Evolutionary conservation across 2,113 vertebrate genomes (phyloP), one percentile per base, ranked within the genome.

Genomic region (Prolemur simus): DNA sequence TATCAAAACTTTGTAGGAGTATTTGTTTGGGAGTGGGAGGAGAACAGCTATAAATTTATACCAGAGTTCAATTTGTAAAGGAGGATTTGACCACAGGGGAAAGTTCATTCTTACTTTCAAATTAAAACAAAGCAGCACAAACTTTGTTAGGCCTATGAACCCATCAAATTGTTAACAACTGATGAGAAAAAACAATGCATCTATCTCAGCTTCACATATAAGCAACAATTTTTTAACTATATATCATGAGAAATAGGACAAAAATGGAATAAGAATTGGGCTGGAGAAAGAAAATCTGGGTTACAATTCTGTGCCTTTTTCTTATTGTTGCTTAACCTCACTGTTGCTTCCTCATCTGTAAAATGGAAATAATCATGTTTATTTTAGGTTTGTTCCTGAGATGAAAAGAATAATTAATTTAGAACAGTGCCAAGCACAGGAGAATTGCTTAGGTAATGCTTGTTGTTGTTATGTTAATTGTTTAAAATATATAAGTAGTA

Each of bases 71-170:
- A 58, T 56, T 89, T 82, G 68, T 78, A 47, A 68, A 82, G 14
- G 27, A 73, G 5, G 15, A 8, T 45, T 81, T 93, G 69, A 58
- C 23, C 29, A 32, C 2, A 11, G 25, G 47, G 39, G 32, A 64
- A 68, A 68, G 74, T 83, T 80, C 39, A 39, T n/a, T 86, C 60
- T 90, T 56, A 87, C 71, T 87, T 81, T 95, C 49, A 89, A 88
- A 85, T 87, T 69, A 81, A 96, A 95, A 87, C n/a, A 63, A 80
- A 80, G 17, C 63, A 91, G 60, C 8, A 63, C 27, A 71, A 2
- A 39, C 1, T 90, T 71, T 2, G 2, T 52, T 92, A 91, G 32
- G 63, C 8, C 12, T 6, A 3, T 39, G 27, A 83, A 54, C 32
- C 6, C n/a, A 29, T 5, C 13, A 71, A 47, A 66, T 9, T 20